phyloP scores from a whole-genome alignment of 2,888 invertebrate genomes.

The Trissolcus japonicus region DNA sequence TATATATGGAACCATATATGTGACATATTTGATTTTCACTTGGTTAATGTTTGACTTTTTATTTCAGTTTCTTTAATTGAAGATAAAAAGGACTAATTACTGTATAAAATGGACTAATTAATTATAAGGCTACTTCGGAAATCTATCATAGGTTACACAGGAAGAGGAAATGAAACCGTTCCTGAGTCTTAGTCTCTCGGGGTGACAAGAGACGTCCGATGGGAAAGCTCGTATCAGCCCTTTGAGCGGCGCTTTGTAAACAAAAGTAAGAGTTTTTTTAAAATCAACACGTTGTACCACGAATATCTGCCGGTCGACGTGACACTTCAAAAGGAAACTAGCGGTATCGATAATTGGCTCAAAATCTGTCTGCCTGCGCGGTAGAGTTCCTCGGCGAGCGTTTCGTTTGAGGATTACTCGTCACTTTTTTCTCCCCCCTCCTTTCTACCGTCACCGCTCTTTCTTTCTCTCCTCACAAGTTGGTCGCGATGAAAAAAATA shows the following conservation, averaged over 20 bases:
- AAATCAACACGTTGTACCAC: slow-evolving; percentile 70
- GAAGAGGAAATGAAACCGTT: slow-evolving; percentile 54
- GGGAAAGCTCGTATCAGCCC: slow-evolving; percentile 50
- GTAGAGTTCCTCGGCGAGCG: slow-evolving; percentile 34
- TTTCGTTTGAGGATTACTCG: slow-evolving; percentile 71
- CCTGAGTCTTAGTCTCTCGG: slow-evolving; percentile 46
- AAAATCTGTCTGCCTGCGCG: slow-evolving; percentile 66
- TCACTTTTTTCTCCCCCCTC: slow-evolving; percentile 32
- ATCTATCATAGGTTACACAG: slow-evolving; percentile 6
- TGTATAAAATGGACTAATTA: no score
- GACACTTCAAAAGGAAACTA: slow-evolving; percentile 70
- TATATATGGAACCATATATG: no score
- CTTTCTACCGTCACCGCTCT: slow-evolving; percentile 11
- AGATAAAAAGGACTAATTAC: no score
- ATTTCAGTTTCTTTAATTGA: no score
- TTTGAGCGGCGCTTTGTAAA: slow-evolving; percentile 62
- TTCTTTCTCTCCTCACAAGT: slow-evolving; percentile 21
- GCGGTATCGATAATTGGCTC: slow-evolving; percentile 73
- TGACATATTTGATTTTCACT: no score
- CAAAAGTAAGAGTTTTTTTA: slow-evolving; percentile 68
- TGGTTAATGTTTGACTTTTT: no score
- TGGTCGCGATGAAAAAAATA: slow-evolving; percentile 57
- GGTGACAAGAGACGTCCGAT: slow-evolving; percentile 42
- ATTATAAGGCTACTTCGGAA: slow-evolving; percentile 15
- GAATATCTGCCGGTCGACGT: slow-evolving; percentile 52